phyloP scores from a whole-genome alignment of 2,113 vertebrate species.

The Pteropus alecto region DNA sequence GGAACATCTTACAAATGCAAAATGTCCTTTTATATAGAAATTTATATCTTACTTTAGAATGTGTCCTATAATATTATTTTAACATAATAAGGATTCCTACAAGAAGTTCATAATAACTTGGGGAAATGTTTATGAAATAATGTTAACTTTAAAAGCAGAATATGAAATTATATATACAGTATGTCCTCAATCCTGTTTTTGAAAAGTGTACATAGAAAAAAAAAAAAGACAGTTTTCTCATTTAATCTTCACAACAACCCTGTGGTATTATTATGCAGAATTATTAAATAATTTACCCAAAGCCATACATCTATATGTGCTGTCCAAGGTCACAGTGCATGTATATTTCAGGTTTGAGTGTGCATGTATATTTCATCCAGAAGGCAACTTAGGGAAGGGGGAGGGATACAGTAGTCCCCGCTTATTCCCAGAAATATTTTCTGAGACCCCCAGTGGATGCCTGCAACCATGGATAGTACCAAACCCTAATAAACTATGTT shows the following conservation, averaged over 20 bases:
- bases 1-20: conserved; percentile 68
- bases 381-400: not conserved
- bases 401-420: not conserved
- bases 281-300: conserved; percentile 48
- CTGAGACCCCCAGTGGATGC: not conserved
- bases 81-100: conserved; percentile 48
- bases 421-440: not conserved
- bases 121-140: conserved; percentile 68
- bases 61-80: conserved; percentile 56
- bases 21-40: conserved; percentile 59
- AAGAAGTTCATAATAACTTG: conserved; percentile 62
- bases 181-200: conserved; percentile 43
- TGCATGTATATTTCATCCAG: not conserved
- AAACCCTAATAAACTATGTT: not conserved
- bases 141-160: conserved; percentile 54
- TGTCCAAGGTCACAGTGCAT: not conserved
- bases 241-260: conserved; percentile 52
- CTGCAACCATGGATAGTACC: not conserved
- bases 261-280: not conserved
- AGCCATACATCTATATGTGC: not conserved
- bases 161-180: conserved; percentile 41
- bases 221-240: conserved; percentile 36
- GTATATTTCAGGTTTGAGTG: not conserved
- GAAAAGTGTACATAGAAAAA: not conserved
- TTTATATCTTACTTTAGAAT: conserved; percentile 54